Conservation (phyloP, 2,797 vertebrate genomes). For the Emydoidea blandingii region DNA sequence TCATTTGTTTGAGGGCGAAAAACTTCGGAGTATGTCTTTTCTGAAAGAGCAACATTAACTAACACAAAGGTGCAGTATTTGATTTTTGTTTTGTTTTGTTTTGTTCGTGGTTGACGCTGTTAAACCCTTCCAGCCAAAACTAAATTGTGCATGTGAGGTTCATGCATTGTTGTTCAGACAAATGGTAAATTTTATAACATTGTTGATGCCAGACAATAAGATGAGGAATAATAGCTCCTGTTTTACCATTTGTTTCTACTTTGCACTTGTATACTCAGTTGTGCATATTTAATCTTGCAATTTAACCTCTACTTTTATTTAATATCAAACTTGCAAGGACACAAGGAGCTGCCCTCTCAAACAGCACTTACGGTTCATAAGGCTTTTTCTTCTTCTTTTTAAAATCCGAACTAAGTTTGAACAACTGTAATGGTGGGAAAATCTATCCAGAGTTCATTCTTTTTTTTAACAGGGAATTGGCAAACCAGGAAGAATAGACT, state of each 20-base stretch:
- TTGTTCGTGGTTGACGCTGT: slow-evolving; percentile 62
- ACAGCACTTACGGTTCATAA: slow-evolving; percentile 64
- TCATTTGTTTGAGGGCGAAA: slow-evolving; percentile 69
- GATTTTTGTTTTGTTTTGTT: slow-evolving; percentile 73
- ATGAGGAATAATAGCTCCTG: slow-evolving; percentile 48
- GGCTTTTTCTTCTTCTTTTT: slow-evolving; percentile 49
- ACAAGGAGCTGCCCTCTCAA: slow-evolving; percentile 68
- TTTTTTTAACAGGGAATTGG: slow-evolving; percentile 72
- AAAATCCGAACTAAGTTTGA: slow-evolving; percentile 76
- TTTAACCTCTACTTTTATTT: slow-evolving; percentile 60
- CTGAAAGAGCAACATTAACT: slow-evolving; percentile 75
- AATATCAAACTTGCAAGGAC: slow-evolving; percentile 68
- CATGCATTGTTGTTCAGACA: slow-evolving; percentile 22
- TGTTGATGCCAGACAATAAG: slow-evolving; percentile 6
- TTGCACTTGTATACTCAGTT: slow-evolving; percentile 18
- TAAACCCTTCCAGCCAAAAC: slow-evolving; percentile 70
- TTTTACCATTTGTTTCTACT: slow-evolving; percentile 49
- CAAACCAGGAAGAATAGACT: slow-evolving; percentile 84
- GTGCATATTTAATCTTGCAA: slow-evolving; percentile 73
- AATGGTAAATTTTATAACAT: slow-evolving; percentile 30
- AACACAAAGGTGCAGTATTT: slow-evolving; percentile 73
- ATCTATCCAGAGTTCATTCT: slow-evolving; percentile 79
- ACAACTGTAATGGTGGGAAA: slow-evolving; percentile 85
- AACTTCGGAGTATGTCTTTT: slow-evolving; percentile 65
- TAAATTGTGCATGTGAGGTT: slow-evolving; percentile 45